phyloP scores from a whole-genome alignment of 1,140 invertebrate species.

The Drosophila santomea region DNA sequence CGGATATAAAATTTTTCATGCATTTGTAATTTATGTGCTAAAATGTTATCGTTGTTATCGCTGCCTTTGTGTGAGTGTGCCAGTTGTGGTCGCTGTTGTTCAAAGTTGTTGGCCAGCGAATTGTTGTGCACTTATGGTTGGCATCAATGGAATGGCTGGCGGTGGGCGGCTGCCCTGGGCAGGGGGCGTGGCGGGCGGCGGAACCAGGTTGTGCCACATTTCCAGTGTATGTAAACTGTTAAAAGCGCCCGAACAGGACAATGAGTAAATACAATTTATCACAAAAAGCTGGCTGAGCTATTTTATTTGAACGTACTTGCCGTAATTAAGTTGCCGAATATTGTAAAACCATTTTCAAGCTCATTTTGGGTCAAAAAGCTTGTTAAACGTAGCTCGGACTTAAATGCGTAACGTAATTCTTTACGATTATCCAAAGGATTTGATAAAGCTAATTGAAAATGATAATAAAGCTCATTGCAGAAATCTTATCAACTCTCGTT shows the following conservation, averaged over 20 bases:
- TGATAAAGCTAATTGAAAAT: no score
- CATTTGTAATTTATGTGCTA: constrained; percentile 83
- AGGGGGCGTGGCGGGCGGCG: constrained; percentile 1
- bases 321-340: neutral
- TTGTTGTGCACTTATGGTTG: constrained; percentile 50
- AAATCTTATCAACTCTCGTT: neutral
- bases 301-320: constrained; percentile 2
- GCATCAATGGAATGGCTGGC: constrained; percentile 32
- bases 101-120: constrained; percentile 49
- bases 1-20: constrained; percentile 80
- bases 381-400: no score
- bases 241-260: constrained; percentile 16
- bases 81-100: constrained; percentile 14
- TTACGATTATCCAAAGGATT: no score
- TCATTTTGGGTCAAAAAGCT: no score
- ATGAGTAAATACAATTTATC: constrained; percentile 15
- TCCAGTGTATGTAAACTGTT: constrained; percentile 31
- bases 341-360: neutral
- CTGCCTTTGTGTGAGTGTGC: constrained; percentile 60
- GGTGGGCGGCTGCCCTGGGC: no score
- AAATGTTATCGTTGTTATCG: constrained; percentile 82
- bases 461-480: neutral
- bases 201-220: constrained; percentile 9
- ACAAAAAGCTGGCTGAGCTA: neutral
- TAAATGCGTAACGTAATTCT: neutral